A percentile compares a stretch with the other conserved stretches of the same genome.
phyloP scores from a whole-genome alignment of 2,888 invertebrate genomes.

The Nowickia ferox region DNA sequence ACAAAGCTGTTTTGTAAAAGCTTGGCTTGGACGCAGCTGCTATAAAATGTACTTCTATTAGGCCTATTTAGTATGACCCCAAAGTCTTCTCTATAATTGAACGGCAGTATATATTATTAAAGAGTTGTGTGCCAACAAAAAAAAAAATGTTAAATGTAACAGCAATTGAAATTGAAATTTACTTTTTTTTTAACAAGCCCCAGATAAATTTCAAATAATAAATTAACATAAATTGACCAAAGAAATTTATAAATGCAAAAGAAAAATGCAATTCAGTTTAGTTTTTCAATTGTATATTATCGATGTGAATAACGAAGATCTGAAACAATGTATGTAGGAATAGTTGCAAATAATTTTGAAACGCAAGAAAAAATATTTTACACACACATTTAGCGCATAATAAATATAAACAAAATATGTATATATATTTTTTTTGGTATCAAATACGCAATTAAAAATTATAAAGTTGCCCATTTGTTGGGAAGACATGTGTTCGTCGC shows the following conservation, averaged over 20 bases:
- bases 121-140: too few relatives aligned
- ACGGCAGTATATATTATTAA: too few relatives aligned
- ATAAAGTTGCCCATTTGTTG: slow-evolving; percentile 1
- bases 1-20: too few relatives aligned
- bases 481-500: neutral
- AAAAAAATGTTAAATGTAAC: too few relatives aligned
- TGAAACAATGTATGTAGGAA: neutral
- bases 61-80: too few relatives aligned
- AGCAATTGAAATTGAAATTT: too few relatives aligned
- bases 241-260: slow-evolving; percentile 2
- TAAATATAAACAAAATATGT: slow-evolving; percentile 55
- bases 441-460: neutral
- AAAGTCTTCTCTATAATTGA: too few relatives aligned
- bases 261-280: slow-evolving; percentile 5
- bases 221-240: slow-evolving; percentile 6
- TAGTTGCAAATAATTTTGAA: slow-evolving; percentile 13
- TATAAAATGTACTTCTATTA: too few relatives aligned
- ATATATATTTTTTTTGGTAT: slow-evolving; percentile 4
- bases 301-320: neutral
- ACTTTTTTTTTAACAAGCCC: too few relatives aligned
- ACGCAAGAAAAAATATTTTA: slow-evolving; percentile 33
- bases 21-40: too few relatives aligned
- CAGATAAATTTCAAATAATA: neutral
- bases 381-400: slow-evolving; percentile 47
- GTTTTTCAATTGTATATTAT: slow-evolving; percentile 31